Conservation (phyloP, 2,888 invertebrate genomes). For the Polyommatus iphigenia region DNA sequence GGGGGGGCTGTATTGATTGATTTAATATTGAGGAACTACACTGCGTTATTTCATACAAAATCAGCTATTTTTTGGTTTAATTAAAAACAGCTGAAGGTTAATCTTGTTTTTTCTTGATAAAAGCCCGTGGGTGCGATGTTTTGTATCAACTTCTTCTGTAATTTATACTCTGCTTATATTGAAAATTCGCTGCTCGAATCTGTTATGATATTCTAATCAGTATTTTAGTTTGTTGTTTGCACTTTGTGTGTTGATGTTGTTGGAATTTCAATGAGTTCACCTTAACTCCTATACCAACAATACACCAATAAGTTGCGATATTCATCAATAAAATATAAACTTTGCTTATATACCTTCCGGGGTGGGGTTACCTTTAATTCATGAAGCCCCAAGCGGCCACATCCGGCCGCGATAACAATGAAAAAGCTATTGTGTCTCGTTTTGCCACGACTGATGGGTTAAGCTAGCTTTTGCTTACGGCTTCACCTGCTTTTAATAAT, state of each 20-base stretch:
- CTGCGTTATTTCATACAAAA: too few species aligned
- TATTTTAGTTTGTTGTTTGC: constrained; percentile 26
- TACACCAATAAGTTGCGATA: neutral
- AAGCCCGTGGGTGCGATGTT: neutral
- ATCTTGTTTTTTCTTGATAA: neutral
- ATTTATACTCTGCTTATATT: constrained; percentile 10
- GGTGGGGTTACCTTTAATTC: neutral
- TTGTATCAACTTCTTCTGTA: neutral
- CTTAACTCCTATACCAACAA: constrained; percentile 18
- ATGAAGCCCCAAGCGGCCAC: too few species aligned
- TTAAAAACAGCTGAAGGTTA: neutral
- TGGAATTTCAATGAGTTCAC: constrained; percentile 22
- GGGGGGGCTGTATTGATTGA: too few species aligned
- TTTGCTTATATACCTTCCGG: neutral
- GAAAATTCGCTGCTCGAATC: neutral
- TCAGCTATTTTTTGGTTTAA: neutral
- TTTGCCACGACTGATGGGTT: too few species aligned
- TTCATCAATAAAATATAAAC: constrained; percentile 3
- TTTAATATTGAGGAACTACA: too few species aligned
- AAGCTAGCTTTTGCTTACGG: neutral
- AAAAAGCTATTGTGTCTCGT: too few species aligned
- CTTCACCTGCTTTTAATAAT: too few species aligned
- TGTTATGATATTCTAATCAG: constrained; percentile 20
- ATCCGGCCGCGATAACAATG: too few species aligned
- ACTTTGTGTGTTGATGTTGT: constrained; percentile 21